These are phyloP conservation scores for Lepilemur ruficaudatus DNA, from an alignment of 2,797 vertebrate genomes.

Conservation along the genomic window DNA sequence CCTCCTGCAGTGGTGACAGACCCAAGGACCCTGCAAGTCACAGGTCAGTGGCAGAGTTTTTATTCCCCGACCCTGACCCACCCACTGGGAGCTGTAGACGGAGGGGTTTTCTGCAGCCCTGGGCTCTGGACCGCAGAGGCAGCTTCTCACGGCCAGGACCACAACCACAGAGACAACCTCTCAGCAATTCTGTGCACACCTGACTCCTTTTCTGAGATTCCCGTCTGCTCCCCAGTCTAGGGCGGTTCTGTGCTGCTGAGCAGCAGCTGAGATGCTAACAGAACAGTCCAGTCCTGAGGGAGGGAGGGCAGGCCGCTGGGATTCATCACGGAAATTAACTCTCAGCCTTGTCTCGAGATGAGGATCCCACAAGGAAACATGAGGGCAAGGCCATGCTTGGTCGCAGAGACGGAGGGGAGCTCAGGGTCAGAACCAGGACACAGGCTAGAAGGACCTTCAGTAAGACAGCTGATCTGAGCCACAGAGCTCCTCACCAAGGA, in stretches of 20 bases:
- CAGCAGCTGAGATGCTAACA: neutral
- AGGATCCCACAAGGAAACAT: rapidly evolving
- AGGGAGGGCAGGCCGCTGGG: neutral
- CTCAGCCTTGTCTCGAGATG: rapidly evolving
- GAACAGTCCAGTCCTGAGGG: neutral
- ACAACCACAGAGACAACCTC: neutral
- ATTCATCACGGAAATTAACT: neutral
- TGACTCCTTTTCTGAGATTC: neutral
- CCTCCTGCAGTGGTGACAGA: neutral
- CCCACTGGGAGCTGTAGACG: too few species aligned
- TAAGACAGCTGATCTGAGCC: neutral
- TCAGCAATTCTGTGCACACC: neutral
- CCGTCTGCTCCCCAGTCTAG: neutral
- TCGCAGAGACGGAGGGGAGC: neutral
- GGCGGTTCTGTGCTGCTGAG: neutral
- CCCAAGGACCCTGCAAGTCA: neutral
- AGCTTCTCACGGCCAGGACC: neutral
- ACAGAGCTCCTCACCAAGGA: neutral
- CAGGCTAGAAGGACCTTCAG: neutral
- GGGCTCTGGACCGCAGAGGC: too few species aligned
- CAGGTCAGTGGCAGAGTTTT: neutral
- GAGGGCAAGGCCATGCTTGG: neutral
- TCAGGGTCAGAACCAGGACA: rapidly evolving
- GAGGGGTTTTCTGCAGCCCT: neutral
- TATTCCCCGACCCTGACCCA: too few species aligned